Base-by-base conservation (phyloP, 2,113 vertebrate species). In the Laterallus jamaicensis region DNA sequence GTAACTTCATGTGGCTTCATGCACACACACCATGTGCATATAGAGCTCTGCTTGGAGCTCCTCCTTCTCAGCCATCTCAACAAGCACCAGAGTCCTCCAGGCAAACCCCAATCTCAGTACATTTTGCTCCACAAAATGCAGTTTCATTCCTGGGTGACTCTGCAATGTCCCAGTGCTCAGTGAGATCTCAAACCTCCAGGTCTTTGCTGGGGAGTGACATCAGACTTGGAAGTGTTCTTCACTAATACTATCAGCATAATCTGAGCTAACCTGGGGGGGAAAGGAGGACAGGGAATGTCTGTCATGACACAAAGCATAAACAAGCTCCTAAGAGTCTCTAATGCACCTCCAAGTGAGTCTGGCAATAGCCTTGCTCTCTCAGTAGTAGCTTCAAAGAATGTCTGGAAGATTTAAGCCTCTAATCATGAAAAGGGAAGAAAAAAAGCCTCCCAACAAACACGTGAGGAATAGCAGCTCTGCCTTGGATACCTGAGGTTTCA, bases 11-110 rank as follows among this genome's bases (percentile, higher is more conserved):
- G 18, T 22, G 42, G 35, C 25, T 66, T 18, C 5, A 15, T 8
- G 25, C 7, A 13, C 7, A 13, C 0, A 0, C 31, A n/a, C 3
- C 37, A 1, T 0, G 0, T 1, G 6, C 5, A 5, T 6, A 9
- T 1, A 47, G 25, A 75, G 62, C 67, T 78, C 54, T 93, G n/a
- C 56, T 5, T 39, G 77, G 47, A 95, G 56, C 20, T 59, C 29
- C 47, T 37, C 55, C 31, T 82, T 49, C 1, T 0, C 50, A 80
- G 62, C 22, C 68, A 15, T 11, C 58, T 54, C 47, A 29, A n/a
- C 9, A 58, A 73, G 59, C 0, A 0, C 6, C 54, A 26, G 64
- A 39, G 37, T 58, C 32, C 63, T 29, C 17, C 21, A 25, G 4
- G 37, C 28, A 81, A 84, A 55, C 24, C 49, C 28, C 47, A 52